Base-by-base conservation (phyloP, 1,140 invertebrate species). In the Andricus grossulariae region DNA sequence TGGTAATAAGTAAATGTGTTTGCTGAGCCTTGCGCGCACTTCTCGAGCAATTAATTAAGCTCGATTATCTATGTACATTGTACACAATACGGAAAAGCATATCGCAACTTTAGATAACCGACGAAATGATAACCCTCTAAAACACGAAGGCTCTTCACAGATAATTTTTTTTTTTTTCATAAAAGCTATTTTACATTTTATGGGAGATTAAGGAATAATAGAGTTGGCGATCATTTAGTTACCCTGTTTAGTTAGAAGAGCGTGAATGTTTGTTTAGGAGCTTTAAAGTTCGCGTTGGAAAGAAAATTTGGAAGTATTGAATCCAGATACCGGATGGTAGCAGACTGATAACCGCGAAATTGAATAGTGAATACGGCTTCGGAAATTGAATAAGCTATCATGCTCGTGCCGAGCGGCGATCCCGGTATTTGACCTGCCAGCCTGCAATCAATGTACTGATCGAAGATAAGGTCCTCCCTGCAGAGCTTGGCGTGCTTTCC, bases 381-480 rank as follows among this genome's bases (percentile, higher is more conserved):
- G 89, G 89, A 90, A 90, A 90, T 90, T 90, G 89, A 90, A 89
- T 89, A 88, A 90, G 88, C 88, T 90, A 90, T 89, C 88, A 84
- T 88, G 86, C 77, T 80, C 84, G 85, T 76, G 74, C 78, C 82
- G 85, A 87, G 82, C 82, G 81, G 79, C 83, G 85, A 88, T 85
- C 83, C 84, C 80, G 85, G 85, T 85, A 89, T 89, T 90, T 89
- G 88, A 88, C 88, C 88, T 85, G 87, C 79, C 87, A 82, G 84
- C 80, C 86, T 83, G 84, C 86, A 90, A 90, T 90, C 89, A 88
- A 90, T 90, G 87, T 88, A 88, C 86, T 84, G 89, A 89, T 90
- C 83, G 83, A 82, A 88, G 89, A 90, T 90, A 89, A 89, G 88
- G 84, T 85, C 82, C 83, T 83, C 85, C 84, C 84, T 76, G 80